These are phyloP conservation scores for Brachionus sp. DNA, from an alignment of 1,140 invertebrate genomes.

Conservation along the genomic window DNA sequence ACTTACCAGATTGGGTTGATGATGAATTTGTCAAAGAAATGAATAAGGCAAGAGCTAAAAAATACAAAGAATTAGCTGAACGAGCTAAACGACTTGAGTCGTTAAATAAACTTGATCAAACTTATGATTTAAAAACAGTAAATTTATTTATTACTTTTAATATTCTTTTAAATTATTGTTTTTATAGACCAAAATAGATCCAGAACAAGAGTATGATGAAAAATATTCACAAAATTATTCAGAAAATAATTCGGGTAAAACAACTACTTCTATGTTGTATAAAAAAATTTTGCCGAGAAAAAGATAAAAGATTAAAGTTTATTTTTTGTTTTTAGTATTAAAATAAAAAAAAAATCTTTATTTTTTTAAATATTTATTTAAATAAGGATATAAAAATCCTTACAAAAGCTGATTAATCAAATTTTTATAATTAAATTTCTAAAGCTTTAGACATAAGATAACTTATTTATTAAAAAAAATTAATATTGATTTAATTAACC, in stretches of 20 bases:
- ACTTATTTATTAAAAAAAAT: neutral
- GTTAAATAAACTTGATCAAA: conserved; percentile 29
- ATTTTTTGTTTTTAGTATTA: neutral
- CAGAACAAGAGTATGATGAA: conserved; percentile 44
- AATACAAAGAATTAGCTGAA: conserved; percentile 39
- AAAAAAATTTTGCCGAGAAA: conserved; percentile 17
- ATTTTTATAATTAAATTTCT: neutral
- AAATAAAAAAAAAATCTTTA: neutral
- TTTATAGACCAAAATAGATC: neutral
- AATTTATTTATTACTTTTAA: neutral
- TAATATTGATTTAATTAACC: neutral
- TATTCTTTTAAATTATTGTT: neutral
- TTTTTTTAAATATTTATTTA: neutral
- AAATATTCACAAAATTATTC: conserved; percentile 33
- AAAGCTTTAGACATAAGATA: neutral
- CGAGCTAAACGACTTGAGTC: conserved; percentile 36
- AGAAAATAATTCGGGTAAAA: neutral
- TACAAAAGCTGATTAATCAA: neutral
- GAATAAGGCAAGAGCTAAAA: conserved; percentile 32
- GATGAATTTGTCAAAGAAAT: conserved; percentile 47
- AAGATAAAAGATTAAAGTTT: neutral
- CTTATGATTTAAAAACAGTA: conserved; percentile 41
- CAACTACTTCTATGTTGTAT: neutral
- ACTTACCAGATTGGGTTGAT: conserved; percentile 44
- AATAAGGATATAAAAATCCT: conserved; percentile 18